phyloP scores from a whole-genome alignment of 1,140 invertebrate genomes.

The Zaprionus taronus region DNA sequence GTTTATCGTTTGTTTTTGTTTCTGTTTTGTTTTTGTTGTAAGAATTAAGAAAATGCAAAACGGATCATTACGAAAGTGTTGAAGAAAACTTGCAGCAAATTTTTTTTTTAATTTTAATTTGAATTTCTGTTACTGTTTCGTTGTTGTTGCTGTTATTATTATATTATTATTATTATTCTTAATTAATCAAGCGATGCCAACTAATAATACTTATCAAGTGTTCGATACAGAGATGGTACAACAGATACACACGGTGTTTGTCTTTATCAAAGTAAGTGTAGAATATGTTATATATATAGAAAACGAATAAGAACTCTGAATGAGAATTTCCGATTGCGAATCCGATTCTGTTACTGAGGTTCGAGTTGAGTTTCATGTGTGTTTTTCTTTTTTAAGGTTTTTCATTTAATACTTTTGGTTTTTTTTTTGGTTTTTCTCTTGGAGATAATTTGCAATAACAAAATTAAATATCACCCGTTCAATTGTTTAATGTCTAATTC shows the following conservation, averaged over 20 bases:
- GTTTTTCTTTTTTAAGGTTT: conserved; percentile 30
- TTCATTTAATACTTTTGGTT: conserved; percentile 8
- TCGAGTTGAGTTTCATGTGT: conserved; percentile 9
- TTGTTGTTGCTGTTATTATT: not conserved
- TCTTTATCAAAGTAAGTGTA: not conserved
- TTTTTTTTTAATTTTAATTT: conserved; percentile 19
- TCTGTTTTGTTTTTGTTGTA: conserved; percentile 37
- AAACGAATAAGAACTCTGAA: conserved; percentile 4
- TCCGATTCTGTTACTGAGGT: conserved; percentile 21
- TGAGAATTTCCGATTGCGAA: conserved; percentile 3
- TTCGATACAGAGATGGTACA: not conserved
- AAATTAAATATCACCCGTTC: conserved; percentile 80
- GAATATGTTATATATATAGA: not conserved
- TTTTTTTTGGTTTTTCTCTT: conserved; percentile 47
- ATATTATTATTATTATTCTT: not conserved
- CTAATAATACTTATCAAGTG: conserved; percentile 50
- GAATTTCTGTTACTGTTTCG: conserved; percentile 5
- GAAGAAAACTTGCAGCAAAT: conserved; percentile 49
- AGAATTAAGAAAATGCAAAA: conserved; percentile 72
- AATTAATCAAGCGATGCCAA: conserved; percentile 80
- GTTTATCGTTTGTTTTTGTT: conserved; percentile 20
- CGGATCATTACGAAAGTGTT: conserved; percentile 47
- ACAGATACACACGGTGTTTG: conserved; percentile 5
- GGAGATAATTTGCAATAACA: conserved; percentile 64
- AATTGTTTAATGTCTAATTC: conserved; percentile 71